Conservation (phyloP, 2,113 vertebrate genomes). For the Siphamia tubifer region DNA sequence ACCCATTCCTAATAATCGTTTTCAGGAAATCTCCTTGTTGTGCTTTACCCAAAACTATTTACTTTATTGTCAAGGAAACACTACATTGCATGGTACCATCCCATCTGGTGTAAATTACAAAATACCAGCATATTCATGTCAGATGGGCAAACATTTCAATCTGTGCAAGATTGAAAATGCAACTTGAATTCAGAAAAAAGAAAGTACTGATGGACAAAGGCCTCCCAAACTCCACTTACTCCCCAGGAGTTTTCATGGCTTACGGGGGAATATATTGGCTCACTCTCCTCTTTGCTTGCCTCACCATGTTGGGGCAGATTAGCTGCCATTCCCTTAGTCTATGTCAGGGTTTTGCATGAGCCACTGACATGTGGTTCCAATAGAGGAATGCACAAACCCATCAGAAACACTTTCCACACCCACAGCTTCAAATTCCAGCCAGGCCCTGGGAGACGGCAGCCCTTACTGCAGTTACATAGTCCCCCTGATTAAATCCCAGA, state of each 20-base stretch:
- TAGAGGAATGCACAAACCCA: slow-evolving; percentile 73
- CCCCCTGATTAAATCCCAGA: slow-evolving; percentile 76
- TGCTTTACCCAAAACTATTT: slow-evolving; percentile 47
- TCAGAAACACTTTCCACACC: slow-evolving; percentile 81
- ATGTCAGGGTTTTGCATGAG: slow-evolving; percentile 62
- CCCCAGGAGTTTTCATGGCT: slow-evolving; percentile 40
- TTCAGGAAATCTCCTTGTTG: slow-evolving; percentile 36
- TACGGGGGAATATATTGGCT: slow-evolving; percentile 49
- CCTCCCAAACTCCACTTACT: slow-evolving; percentile 42
- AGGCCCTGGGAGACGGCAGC: slow-evolving; percentile 71
- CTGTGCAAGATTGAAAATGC: slow-evolving; percentile 47
- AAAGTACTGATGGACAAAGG: slow-evolving; percentile 30
- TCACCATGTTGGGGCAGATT: slow-evolving; percentile 52
- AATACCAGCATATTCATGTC: slow-evolving; percentile 53
- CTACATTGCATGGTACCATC: slow-evolving; percentile 44
- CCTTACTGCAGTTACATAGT: slow-evolving; percentile 64
- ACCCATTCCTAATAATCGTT: slow-evolving; percentile 20
- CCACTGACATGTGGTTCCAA: slow-evolving; percentile 80
- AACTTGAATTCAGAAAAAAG: slow-evolving; percentile 28
- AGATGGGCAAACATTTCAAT: slow-evolving; percentile 57
- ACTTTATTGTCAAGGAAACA: slow-evolving; percentile 51
- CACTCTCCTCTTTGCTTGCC: slow-evolving; percentile 39
- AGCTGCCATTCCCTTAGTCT: slow-evolving; percentile 64
- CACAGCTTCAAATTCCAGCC: slow-evolving; percentile 79
- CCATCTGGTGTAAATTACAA: slow-evolving; percentile 61